Conservation (phyloP, 2,113 vertebrate genomes). For the Alces alces region DNA sequence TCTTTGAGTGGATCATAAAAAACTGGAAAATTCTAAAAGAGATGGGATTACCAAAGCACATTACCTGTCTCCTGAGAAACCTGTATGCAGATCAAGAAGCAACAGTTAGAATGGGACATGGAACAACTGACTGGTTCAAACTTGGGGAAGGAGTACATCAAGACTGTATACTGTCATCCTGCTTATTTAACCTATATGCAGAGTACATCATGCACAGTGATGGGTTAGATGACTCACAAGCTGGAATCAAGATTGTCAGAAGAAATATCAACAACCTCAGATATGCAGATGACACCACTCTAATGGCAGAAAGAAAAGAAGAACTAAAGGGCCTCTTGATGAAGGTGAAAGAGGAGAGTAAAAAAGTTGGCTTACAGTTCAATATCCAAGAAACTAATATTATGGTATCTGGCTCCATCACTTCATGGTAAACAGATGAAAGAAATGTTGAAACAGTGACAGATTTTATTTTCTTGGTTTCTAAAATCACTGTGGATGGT, state of each 20-base stretch:
- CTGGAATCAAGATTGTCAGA: neutral
- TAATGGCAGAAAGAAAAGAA: neutral
- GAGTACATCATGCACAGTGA: neutral
- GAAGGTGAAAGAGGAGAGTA: neutral
- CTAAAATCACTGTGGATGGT: neutral
- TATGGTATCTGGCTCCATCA: neutral
- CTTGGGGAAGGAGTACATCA: neutral
- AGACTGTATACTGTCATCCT: neutral
- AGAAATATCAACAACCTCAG: neutral
- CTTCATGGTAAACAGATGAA: neutral
- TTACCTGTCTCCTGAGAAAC: neutral
- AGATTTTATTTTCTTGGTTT: neutral
- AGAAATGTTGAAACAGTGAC: neutral
- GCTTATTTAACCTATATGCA: neutral
- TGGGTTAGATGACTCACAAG: neutral
- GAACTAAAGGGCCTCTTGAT: neutral
- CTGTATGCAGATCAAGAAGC: neutral
- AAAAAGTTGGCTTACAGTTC: neutral
- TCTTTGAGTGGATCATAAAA: neutral
- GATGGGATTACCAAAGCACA: neutral
- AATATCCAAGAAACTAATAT: neutral
- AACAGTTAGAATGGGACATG: rapidly evolving
- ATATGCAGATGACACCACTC: neutral
- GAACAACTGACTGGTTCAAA: neutral
- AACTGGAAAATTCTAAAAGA: neutral